phyloP scores from a whole-genome alignment of 2,113 vertebrate genomes.

The Seriola rivoliana region DNA sequence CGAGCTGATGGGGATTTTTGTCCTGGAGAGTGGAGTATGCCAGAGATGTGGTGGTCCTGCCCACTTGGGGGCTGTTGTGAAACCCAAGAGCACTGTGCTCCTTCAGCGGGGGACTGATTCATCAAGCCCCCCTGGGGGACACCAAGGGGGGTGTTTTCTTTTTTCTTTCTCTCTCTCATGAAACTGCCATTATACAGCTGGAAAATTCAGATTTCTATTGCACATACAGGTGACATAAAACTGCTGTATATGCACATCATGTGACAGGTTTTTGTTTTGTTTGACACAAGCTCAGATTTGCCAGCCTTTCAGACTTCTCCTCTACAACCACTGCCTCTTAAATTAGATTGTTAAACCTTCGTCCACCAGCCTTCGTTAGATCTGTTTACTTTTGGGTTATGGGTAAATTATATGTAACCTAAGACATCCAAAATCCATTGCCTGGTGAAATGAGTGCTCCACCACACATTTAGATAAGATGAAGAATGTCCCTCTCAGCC shows the following conservation, averaged over 20 bases:
- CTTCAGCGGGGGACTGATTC: constrained; percentile 9
- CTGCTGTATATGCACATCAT: neutral
- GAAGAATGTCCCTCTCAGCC: constrained; percentile 39
- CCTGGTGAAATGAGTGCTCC: constrained; percentile 33
- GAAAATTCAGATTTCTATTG: neutral
- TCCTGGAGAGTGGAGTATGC: constrained; percentile 31
- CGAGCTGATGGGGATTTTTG: constrained; percentile 42
- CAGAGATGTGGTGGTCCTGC: constrained; percentile 54
- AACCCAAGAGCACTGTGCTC: constrained; percentile 52
- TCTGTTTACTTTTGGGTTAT: constrained; percentile 50
- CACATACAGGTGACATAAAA: constrained; percentile 7
- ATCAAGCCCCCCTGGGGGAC: neutral
- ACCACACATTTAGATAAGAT: constrained; percentile 57
- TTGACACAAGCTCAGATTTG: constrained; percentile 6
- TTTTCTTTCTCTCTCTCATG: neutral
- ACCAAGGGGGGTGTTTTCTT: neutral
- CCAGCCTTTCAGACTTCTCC: neutral
- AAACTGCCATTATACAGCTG: constrained; percentile 8
- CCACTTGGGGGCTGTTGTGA: constrained; percentile 63
- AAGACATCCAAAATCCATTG: constrained; percentile 35
- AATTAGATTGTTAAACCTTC: neutral
- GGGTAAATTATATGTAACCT: constrained; percentile 62
- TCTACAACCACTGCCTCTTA: neutral
- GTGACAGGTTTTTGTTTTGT: neutral
- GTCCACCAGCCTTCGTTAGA: constrained; percentile 25